Evolutionary conservation across 2,888 invertebrate genomes (phyloP), one percentile per base, ranked within the genome.

Genomic region (Dicroscelio sp.): DNA sequence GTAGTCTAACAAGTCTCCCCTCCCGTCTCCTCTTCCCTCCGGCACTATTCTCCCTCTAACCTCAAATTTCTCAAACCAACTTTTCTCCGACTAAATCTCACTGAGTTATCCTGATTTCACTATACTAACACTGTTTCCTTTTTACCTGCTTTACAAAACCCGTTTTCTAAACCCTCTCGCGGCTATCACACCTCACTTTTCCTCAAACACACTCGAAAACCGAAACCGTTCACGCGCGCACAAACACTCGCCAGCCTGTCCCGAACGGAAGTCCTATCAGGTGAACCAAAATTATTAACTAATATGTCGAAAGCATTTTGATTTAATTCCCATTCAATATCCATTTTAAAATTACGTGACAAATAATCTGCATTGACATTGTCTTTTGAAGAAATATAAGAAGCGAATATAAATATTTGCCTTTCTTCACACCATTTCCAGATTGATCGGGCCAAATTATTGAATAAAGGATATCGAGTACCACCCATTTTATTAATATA

Each of bases 401-500:
- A 67, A 1, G 90, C 86, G 5, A 76, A 48, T 63, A 91, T 58
- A 35, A 78, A 75, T 25, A 75, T 67, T 8, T 58, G 20, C 23
- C 55, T 73, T 6, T 12, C 10, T 30, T 90, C 90, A 8, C 78
- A 79, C 73, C 79, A 89, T 27, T 90, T 75, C 89, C 86, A 90
- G 38, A 90, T 88, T 48, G 27, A 38, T 78, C 43, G 80, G 14
- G 86, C 79, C 23, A 86, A n/a, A 0, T 1, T 0, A 58, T 71
- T 76, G 12, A 65, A 83, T 6, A 65, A 75, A 5, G 78, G 27
- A 20, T 60, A 48, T 31, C 75, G 67, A 2, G 87, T 71, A 1
- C 86, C 85, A 8, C 89, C 86, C 87, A 91, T 91, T 23, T 75
- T 91, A 82, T 92, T 92, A 0, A 89, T 52, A 65, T 86, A 90